Evolutionary conservation across 2,113 vertebrate species (phyloP).

Genomic region (Thalassarche chlororhynchos): DNA sequence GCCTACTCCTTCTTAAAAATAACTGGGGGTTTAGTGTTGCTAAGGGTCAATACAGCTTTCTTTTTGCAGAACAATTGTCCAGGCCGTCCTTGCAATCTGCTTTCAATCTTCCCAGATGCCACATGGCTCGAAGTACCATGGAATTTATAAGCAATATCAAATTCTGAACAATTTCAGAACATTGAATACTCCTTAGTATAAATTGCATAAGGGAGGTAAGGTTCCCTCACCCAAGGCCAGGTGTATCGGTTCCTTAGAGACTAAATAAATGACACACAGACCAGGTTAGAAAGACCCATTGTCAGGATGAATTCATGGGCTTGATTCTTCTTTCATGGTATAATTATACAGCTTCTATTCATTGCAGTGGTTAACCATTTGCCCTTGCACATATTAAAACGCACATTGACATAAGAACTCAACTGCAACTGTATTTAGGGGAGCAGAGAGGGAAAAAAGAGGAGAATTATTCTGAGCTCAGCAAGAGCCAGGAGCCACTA

Average conservation of each 20-base stretch:
- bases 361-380: background rate
- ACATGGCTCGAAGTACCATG: background rate
- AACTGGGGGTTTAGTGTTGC: background rate
- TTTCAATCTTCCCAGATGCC: background rate
- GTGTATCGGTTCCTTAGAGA: background rate
- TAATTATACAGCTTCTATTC: background rate
- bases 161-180: background rate
- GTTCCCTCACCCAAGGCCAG: background rate
- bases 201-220: background rate
- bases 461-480: background rate
- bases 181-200: background rate
- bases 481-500: background rate
- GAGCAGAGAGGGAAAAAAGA: background rate
- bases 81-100: background rate
- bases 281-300: background rate
- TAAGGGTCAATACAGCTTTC: background rate
- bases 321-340: background rate
- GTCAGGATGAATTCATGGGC: background rate
- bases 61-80: background rate
- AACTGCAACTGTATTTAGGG: background rate
- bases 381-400: background rate
- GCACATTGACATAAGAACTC: background rate
- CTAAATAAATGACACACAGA: background rate
- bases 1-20: background rate
- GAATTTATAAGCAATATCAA: background rate